Evolutionary conservation across 2,113 vertebrate genomes (phyloP), one percentile per base, ranked within the genome.

Genomic region (Bubo blakistoni): DNA sequence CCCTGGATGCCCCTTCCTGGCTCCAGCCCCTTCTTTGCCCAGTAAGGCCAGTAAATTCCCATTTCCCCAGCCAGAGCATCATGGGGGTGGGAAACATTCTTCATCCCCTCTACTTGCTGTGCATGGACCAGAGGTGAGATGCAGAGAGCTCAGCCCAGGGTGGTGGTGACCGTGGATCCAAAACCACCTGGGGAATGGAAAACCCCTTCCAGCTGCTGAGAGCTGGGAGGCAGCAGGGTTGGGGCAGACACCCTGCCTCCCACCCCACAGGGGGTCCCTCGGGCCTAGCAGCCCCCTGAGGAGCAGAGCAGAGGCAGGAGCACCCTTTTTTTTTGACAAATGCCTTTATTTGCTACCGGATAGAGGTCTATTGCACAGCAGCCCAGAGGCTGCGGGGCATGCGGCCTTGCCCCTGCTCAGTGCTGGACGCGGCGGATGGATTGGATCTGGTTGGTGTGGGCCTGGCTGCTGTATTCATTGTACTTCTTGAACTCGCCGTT

Each of bases 371-470:
- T 96, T 94, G 92, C 96, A 94, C 87, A 81, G 93, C 91, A 89
- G 93, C 81, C 93, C 15, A n/a, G 81, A 69, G 94, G 80, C 86
- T 88, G 93, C 52, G 38, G 82, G 86, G 82, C 44, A 1, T 3
- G 2, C 5, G 16, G 91, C 94, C 72, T 84, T 81, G 95, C 78
- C 73, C 38, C 87, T 86, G 88, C 96, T 98, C 98, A 99, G 96
- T 99, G 99, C 98, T 99, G 99, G 98, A 99, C 98, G 81, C 99
- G 98, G 97, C 99, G 99, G 94, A 99, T 99, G 97, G 99, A 99
- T 98, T 99, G 99, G 98, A 99, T 98, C 98, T 99, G 99, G 98
- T 99, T 99, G 92, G 98, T 99, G 97, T 99, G 99, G 92, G 99
- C 99, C 98, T 99, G 99, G 86, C 99, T 99, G 98, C 99, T 98